Base-by-base conservation (phyloP, 2,888 invertebrate genomes). In the Idaea straminata region DNA sequence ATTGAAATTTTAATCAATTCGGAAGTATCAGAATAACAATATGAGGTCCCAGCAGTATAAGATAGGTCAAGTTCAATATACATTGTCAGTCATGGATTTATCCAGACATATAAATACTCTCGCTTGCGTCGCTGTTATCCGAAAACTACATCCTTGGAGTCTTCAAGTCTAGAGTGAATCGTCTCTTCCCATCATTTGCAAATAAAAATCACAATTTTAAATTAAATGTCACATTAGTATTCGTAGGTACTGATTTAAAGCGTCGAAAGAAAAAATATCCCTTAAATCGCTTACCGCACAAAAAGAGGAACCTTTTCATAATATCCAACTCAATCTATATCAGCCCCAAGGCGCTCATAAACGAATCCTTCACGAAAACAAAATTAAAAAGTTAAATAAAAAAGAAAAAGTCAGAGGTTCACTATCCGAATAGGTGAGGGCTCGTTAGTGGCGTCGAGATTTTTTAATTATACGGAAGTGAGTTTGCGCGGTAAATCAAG, bases 401-500 rank as follows among this genome's bases (percentile, higher is more conserved):
- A 76, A 73, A 75, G 72, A 72, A 71, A 72, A 74, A 72, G 67
- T 69, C 69, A 63, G 68, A 73, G 71, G 69, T 73, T 69, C 72
- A 72, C 71, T 72, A 79, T 81, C 80, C 47, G 78, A 83, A 82
- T 83, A 81, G 77, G 81, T 82, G 78, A 77, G 71, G 78, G 80
- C 83, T 86, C 86, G 84, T 87, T 86, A 87, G 83, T 78, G 77
- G 78, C 78, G 81, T 72, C 80, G 72, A 73, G 69, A 74, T 82
- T 86, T 83, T 83, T 85, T 85, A 87, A 87, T 86, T 85, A 85
- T 80, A 83, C 83, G 84, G 83, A 86, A 86, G 80, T 74, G 68
- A 79, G 81, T 72, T 73, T 68, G 71, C 70, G 74, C 71, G 72
- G 74, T 68, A 70, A 74, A 73, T 64, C 64, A 64, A 64, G 61